Evolutionary conservation across 92 coral and sea anemone species (phyloP).

Genomic region (Zoanthus solanderi): DNA sequence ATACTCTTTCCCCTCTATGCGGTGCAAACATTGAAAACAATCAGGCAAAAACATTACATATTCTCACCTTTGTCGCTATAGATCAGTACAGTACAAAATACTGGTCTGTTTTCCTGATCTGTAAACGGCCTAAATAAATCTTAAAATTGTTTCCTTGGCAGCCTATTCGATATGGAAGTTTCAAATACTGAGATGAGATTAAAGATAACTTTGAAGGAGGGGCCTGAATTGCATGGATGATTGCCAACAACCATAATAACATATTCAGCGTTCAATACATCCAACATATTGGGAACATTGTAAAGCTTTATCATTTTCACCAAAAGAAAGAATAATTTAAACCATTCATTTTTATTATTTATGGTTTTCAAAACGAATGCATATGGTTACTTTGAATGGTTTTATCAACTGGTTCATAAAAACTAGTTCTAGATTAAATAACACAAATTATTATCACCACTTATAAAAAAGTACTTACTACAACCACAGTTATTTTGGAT

Average conservation of each 20-base stretch:
- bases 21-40: no score
- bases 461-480: no score
- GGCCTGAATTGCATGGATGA: background rate
- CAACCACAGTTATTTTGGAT: no score
- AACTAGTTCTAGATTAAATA: no score
- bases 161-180: background rate
- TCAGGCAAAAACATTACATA: no score
- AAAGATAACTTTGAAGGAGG: background rate
- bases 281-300: background rate
- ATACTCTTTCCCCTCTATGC: no score
- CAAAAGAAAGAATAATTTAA: background rate
- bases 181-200: background rate
- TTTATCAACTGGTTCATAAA: background rate
- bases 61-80: no score
- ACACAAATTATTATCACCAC: no score
- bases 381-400: background rate
- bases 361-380: background rate
- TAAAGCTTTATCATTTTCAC: background rate
- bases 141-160: no score
- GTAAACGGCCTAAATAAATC: no score
- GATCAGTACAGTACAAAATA: no score
- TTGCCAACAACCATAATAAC: background rate
- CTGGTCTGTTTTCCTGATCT: no score
- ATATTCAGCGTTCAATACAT: background rate
- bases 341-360: background rate